A percentile compares a stretch with the other conserved stretches of the same genome.
Evolutionary conservation across 1,140 invertebrate species (phyloP).

Genomic region (Dryas iulia): DNA sequence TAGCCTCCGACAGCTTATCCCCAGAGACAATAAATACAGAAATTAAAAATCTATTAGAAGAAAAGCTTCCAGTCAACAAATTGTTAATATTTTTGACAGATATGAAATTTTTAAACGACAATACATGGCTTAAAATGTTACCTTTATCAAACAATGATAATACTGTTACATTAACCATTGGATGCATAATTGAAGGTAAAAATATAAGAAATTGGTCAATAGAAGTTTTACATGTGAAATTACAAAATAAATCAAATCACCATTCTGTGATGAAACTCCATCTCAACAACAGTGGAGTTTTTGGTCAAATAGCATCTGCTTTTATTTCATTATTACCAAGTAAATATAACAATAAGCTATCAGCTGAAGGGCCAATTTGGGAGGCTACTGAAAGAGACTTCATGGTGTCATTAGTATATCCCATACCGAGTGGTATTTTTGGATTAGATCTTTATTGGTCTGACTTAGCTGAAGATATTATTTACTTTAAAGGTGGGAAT

Average conservation of each 20-base stretch:
- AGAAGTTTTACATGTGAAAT: constrained; percentile 65
- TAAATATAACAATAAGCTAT: constrained; percentile 50
- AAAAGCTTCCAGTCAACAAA: constrained; percentile 58
- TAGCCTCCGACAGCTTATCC: constrained; percentile 45
- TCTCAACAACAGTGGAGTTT: constrained; percentile 65
- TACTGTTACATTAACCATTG: constrained; percentile 58
- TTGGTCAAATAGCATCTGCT: constrained; percentile 71
- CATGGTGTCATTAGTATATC: constrained; percentile 69
- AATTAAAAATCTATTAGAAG: constrained; percentile 48
- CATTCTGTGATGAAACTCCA: constrained; percentile 70
- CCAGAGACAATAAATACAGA: constrained; percentile 55
- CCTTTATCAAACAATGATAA: constrained; percentile 47
- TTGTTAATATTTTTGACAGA: constrained; percentile 69
- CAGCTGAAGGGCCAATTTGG: constrained; percentile 65
- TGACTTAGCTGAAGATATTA: constrained; percentile 88
- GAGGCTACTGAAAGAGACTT: constrained; percentile 75
- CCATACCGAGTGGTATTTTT: constrained; percentile 82
- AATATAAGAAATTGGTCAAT: constrained; percentile 58
- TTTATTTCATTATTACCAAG: constrained; percentile 60
- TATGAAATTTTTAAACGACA: constrained; percentile 62
- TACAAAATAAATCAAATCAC: constrained; percentile 65
- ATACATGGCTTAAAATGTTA: constrained; percentile 66
- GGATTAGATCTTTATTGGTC: constrained; percentile 89
- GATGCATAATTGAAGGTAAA: constrained; percentile 59
- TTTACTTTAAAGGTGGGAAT: constrained; percentile 82